Conservation (phyloP, 2,113 vertebrate genomes). For the Jacana jacana region DNA sequence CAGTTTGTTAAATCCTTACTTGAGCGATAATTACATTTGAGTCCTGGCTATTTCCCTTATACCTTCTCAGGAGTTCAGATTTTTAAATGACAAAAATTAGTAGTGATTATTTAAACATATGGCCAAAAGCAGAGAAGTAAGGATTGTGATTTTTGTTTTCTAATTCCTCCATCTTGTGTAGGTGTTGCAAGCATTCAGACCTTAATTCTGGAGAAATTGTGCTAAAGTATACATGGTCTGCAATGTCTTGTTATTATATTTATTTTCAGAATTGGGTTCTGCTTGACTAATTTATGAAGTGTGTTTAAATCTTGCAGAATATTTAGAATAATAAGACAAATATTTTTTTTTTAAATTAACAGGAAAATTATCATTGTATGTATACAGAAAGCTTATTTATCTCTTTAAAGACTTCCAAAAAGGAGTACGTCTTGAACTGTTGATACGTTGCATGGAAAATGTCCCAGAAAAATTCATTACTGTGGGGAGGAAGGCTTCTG, state of each 20-base stretch:
- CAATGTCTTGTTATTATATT: background rate
- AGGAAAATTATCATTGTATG: background rate
- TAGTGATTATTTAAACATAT: background rate
- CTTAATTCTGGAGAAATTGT: background rate
- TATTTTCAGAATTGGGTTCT: background rate
- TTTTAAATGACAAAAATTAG: background rate
- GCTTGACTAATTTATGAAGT: background rate
- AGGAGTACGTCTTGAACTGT: background rate
- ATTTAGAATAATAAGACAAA: background rate
- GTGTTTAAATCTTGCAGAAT: background rate
- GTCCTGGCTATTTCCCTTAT: background rate
- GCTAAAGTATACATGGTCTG: background rate
- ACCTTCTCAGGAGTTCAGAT: background rate
- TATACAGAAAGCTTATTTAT: background rate
- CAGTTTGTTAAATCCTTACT: slow-evolving; percentile 51
- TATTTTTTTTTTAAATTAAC: background rate
- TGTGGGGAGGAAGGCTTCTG: background rate
- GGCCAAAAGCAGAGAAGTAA: background rate
- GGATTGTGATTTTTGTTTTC: background rate
- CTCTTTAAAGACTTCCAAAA: background rate
- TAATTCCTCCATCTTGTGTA: background rate
- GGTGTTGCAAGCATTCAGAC: background rate
- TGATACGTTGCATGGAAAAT: background rate
- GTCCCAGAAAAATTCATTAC: background rate
- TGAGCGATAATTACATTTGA: background rate